Conservation (phyloP, 2,888 invertebrate species). For the Dynastes grantii region DNA sequence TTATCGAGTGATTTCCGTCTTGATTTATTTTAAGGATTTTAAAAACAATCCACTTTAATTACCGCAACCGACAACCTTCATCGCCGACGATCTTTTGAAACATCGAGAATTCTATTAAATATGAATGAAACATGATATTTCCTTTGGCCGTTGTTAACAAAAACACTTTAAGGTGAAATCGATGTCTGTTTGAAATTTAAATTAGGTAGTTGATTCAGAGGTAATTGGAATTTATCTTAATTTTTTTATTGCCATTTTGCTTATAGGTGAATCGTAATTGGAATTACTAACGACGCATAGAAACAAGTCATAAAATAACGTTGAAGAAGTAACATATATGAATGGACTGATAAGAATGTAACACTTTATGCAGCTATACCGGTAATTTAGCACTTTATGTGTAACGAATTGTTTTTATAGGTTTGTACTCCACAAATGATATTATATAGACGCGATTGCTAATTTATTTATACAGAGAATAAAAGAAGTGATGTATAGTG, state of each 20-base stretch:
- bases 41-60: slow-evolving; percentile 22
- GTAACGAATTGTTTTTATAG: too few species aligned
- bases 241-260: neutral
- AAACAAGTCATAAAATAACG: neutral
- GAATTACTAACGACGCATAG: neutral
- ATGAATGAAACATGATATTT: slow-evolving; percentile 20
- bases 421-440: too few species aligned
- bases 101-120: slow-evolving; percentile 2
- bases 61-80: slow-evolving; percentile 10
- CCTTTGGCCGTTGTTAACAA: slow-evolving; percentile 1
- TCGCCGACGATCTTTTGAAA: neutral
- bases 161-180: slow-evolving; percentile 6
- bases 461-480: too few species aligned
- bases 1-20: neutral
- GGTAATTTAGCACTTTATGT: neutral
- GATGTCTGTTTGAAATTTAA: slow-evolving; percentile 9
- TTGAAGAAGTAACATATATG: neutral
- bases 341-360: too few species aligned
- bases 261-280: neutral
- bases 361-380: neutral
- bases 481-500: too few species aligned
- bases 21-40: neutral
- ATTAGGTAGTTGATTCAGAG: neutral
- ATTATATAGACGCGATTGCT: too few species aligned
- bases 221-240: neutral